phyloP scores from a whole-genome alignment of 2,888 invertebrate genomes.

The Maniola hyperantus region DNA sequence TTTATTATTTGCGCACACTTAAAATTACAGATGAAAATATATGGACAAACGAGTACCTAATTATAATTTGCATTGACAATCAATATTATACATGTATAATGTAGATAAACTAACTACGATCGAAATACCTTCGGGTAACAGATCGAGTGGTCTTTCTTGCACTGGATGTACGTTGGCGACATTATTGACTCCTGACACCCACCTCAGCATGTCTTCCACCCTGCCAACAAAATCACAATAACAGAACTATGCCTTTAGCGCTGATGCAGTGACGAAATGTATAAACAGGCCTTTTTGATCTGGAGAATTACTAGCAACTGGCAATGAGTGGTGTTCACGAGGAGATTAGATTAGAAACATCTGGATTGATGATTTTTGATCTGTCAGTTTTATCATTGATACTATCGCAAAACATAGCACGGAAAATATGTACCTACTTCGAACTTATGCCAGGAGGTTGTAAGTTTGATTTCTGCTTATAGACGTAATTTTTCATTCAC shows the following conservation, averaged over 20 bases:
- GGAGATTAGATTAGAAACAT: conserved; percentile 11
- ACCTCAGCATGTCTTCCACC: conserved; percentile 78
- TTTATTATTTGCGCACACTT: too few relatives aligned
- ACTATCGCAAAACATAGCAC: neutral
- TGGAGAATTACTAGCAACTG: neutral
- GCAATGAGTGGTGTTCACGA: neutral
- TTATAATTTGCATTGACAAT: too few relatives aligned
- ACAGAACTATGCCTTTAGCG: neutral
- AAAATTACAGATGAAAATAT: too few relatives aligned
- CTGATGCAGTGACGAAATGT: neutral
- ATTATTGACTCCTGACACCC: conserved; percentile 79
- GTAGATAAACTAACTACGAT: neutral
- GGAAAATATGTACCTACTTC: neutral
- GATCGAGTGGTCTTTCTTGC: conserved; percentile 76
- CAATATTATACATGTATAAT: neutral
- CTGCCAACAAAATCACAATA: conserved; percentile 48
- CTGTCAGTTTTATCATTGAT: conserved; percentile 8
- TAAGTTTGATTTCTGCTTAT: neutral
- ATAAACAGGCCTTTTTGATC: neutral
- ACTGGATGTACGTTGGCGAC: conserved; percentile 67
- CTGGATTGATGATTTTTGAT: conserved; percentile 11
- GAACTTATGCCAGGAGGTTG: neutral
- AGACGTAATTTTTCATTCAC: neutral
- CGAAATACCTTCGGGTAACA: conserved; percentile 72
- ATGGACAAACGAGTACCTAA: too few relatives aligned